These are phyloP conservation scores for Hypsibius dujardini DNA, from an alignment of 1,140 invertebrate genomes.

Conservation along the genomic window DNA sequence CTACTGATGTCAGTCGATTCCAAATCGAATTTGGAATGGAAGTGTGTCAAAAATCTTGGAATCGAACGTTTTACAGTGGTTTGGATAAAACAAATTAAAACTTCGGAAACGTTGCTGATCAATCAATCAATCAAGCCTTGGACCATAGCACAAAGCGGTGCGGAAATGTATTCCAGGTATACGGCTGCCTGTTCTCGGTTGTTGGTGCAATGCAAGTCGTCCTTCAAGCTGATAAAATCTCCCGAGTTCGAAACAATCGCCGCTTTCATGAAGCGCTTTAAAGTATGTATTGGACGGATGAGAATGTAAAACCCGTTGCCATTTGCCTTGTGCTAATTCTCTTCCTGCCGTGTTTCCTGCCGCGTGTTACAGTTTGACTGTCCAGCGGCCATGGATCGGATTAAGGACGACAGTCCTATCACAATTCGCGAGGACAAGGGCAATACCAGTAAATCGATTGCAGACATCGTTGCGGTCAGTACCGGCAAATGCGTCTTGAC, in stretches of 20 bases:
- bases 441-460: conserved; percentile 95
- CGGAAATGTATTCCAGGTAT: too few relatives aligned
- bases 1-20: too few relatives aligned
- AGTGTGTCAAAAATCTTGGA: too few relatives aligned
- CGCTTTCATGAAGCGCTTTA: conserved; percentile 68
- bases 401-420: conserved; percentile 90
- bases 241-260: conserved; percentile 81
- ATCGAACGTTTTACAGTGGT: too few relatives aligned
- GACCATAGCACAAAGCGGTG: too few relatives aligned
- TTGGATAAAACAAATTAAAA: too few relatives aligned
- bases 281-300: too few relatives aligned
- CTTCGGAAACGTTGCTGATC: too few relatives aligned
- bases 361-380: conserved; percentile 60
- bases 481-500: neutral
- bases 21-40: too few relatives aligned
- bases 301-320: too few relatives aligned
- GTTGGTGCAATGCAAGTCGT: conserved; percentile 86
- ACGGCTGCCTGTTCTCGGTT: conserved; percentile 90
- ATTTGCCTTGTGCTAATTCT: neutral
- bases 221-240: conserved; percentile 82
- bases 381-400: conserved; percentile 85
- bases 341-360: neutral
- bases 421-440: conserved; percentile 98
- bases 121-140: too few relatives aligned
- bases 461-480: conserved; percentile 85